These are phyloP conservation scores for Pachydiplax longipennis DNA, from an alignment of 2,888 invertebrate genomes.

Conservation along the genomic window DNA sequence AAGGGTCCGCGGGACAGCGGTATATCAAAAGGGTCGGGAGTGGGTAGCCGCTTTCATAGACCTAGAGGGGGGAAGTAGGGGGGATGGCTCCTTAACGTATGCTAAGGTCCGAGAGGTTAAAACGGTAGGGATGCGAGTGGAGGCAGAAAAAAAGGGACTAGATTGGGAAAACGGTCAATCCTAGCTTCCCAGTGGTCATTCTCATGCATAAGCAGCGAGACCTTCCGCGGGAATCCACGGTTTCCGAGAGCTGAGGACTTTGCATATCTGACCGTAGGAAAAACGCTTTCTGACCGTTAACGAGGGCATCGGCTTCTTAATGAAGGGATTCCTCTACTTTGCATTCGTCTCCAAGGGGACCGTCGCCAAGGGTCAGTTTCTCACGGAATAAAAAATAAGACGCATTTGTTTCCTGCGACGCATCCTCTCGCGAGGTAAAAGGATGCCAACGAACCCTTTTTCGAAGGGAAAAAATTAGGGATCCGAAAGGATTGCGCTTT, in stretches of 20 bases:
- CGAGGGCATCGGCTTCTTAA: background rate
- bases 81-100: background rate
- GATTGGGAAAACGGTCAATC: background rate
- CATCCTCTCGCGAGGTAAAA: background rate
- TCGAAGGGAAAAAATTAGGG: background rate
- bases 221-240: background rate
- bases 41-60: background rate
- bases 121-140: background rate
- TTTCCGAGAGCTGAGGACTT: background rate
- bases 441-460: background rate
- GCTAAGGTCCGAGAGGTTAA: constrained; percentile 4
- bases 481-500: background rate
- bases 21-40: background rate
- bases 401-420: background rate
- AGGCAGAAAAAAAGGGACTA: background rate
- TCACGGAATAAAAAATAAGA: background rate
- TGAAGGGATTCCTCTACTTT: constrained; percentile 30
- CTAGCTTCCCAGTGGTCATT: background rate
- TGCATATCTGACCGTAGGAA: background rate
- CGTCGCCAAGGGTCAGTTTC: background rate
- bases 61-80: background rate
- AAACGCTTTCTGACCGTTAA: background rate
- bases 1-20: background rate
- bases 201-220: background rate
- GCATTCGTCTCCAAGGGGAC: background rate